Percentiles rank a stretch among this genome's conserved stretches.
phyloP scores from a whole-genome alignment of 1,140 invertebrate species.

The Euwallacea fornicatus region DNA sequence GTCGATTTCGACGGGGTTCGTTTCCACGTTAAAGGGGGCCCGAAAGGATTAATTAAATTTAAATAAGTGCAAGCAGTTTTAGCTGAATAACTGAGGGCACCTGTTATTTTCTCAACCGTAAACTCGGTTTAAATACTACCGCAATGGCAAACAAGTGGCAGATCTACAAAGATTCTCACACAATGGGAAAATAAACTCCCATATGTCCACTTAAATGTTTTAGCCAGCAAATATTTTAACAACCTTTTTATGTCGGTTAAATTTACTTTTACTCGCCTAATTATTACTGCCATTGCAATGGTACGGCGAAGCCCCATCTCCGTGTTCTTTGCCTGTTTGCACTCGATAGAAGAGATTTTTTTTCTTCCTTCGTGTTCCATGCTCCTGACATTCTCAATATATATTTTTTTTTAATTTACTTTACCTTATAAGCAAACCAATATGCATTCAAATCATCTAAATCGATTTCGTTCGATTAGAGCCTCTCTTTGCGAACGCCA shows the following conservation, averaged over 20 bases:
- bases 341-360: too few species aligned
- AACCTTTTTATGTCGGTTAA: conserved; percentile 25
- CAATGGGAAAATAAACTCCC: conserved; percentile 30
- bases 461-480: too few species aligned
- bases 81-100: conserved; percentile 23
- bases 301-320: background rate
- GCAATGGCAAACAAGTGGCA: conserved; percentile 30
- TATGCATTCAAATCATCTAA: too few species aligned
- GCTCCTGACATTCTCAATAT: too few species aligned
- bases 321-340: background rate
- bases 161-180: conserved; percentile 31
- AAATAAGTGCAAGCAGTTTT: conserved; percentile 22
- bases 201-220: conserved; percentile 28
- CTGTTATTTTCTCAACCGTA: conserved; percentile 29
- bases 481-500: background rate
- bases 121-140: conserved; percentile 29
- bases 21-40: too few species aligned
- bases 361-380: too few species aligned
- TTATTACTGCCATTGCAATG: conserved; percentile 14
- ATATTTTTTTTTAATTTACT: too few species aligned
- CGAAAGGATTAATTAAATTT: conserved; percentile 9
- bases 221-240: conserved; percentile 26
- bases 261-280: conserved; percentile 22
- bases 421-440: too few species aligned
- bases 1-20: too few species aligned